These are phyloP conservation scores for Melinaea marsaeus DNA, from an alignment of 2,888 invertebrate species.

Conservation along the genomic window DNA sequence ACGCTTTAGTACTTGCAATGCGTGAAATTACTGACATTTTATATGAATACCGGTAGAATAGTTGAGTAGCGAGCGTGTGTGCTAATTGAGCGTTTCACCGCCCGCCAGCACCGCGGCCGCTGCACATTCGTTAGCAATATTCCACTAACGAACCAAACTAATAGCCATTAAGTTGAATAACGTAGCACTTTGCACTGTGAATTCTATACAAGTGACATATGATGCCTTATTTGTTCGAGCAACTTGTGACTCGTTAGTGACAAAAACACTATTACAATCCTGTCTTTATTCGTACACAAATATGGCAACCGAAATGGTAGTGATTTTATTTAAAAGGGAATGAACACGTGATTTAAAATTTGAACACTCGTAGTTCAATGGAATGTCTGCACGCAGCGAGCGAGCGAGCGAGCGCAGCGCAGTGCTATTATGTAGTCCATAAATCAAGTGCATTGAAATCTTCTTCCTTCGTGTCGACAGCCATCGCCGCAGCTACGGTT, in stretches of 20 bases:
- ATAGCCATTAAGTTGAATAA: conserved; percentile 76
- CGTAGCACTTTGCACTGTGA: conserved; percentile 67
- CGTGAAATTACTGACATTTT: conserved; percentile 51
- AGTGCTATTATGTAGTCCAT: conserved; percentile 66
- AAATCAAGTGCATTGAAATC: conserved; percentile 75
- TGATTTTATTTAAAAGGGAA: too few relatives aligned
- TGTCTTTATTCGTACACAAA: too few relatives aligned
- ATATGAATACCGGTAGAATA: conserved; percentile 49
- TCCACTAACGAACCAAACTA: conserved; percentile 76
- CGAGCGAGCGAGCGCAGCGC: conserved; percentile 51
- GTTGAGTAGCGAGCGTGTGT: conserved; percentile 49
- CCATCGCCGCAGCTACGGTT: conserved; percentile 63
- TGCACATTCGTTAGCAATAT: conserved; percentile 76
- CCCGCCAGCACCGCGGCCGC: conserved; percentile 55
- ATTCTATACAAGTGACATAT: conserved; percentile 55
- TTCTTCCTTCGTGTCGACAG: conserved; percentile 71
- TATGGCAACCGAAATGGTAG: too few relatives aligned
- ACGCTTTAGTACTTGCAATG: conserved; percentile 34
- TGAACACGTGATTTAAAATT: too few relatives aligned
- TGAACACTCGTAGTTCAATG: conserved; percentile 20
- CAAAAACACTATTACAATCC: conserved; percentile 14
- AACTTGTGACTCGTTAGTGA: conserved; percentile 23
- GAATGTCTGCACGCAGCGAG: conserved; percentile 57
- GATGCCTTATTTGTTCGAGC: conserved; percentile 41
- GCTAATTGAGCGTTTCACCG: conserved; percentile 70